Conservation (phyloP, 2,888 invertebrate genomes). For the Drosophila siamana region DNA sequence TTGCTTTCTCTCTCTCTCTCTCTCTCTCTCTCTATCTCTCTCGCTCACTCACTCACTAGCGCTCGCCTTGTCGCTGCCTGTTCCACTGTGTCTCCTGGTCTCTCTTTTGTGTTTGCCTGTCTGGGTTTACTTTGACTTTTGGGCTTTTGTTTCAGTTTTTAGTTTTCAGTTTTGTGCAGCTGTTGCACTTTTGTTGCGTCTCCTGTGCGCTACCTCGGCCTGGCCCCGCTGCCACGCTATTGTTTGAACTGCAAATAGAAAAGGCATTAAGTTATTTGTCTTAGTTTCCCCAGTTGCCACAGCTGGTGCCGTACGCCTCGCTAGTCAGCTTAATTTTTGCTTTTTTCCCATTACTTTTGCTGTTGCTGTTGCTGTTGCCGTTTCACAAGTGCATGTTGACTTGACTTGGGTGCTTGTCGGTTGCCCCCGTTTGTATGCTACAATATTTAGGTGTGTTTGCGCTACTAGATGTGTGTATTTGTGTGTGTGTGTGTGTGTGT, state of each 20-base stretch:
- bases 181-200: slow-evolving; percentile 76
- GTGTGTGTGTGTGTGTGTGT: slow-evolving; percentile 18
- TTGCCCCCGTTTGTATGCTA: slow-evolving; percentile 75
- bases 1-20: slow-evolving; percentile 3
- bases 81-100: slow-evolving; percentile 20
- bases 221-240: slow-evolving; percentile 44
- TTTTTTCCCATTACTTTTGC: background rate
- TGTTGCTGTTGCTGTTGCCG: slow-evolving; percentile 28
- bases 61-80: slow-evolving; percentile 26
- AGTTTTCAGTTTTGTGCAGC: slow-evolving; percentile 54
- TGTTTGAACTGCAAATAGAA: slow-evolving; percentile 78
- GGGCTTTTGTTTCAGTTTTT: slow-evolving; percentile 53
- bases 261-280: slow-evolving; percentile 76
- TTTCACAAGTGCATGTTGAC: slow-evolving; percentile 66
- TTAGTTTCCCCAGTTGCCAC: slow-evolving; percentile 56
- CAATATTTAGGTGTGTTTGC: slow-evolving; percentile 66
- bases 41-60: background rate
- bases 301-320: slow-evolving; percentile 33
- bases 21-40: background rate
- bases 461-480: slow-evolving; percentile 2
- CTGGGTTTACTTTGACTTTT: slow-evolving; percentile 58
- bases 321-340: slow-evolving; percentile 49
- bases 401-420: slow-evolving; percentile 61
- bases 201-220: slow-evolving; percentile 35
- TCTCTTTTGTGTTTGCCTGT: slow-evolving; percentile 29